Base-by-base conservation (phyloP, 53 echinoderm and acorn worm species). In the Holothuria scabra region DNA sequence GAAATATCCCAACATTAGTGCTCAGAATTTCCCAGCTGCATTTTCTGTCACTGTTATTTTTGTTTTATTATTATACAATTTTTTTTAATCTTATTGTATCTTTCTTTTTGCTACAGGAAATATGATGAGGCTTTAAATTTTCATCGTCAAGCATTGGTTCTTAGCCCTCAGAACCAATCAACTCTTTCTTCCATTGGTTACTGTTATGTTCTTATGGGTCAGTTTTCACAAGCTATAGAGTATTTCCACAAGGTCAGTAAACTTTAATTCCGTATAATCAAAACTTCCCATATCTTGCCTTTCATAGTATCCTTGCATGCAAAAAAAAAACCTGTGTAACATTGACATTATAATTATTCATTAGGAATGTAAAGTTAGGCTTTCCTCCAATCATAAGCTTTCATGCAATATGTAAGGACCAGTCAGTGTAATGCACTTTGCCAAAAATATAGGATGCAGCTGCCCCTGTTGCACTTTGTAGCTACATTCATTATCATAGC, bases 221-320 rank as follows among this genome's bases (percentile, higher is more conserved):
- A 96, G 64, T 96, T 96, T 84, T 80, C 87, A 48, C 88, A 68
- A 74, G 96, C 96, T 76, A 91, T 96, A 5, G 96, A 96, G 80
- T 96, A 96, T 82, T 96, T 96, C 65, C 96, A 96, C 78, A 96
- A 96, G 92, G 96, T 96, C 16, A 83, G 80, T 38, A 0, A 62
- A 13, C 20, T 28, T 2, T 6, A 4, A 28, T 31, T 31, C 13
- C 28, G 28, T 65, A 23, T 65, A 28, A 12, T n/a, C 16, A 4
- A 19, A 9, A 41, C 6, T 41, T 41, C 41, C 41, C 41, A 41
- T 41, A 8, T 41, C 7, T 0, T 5, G 41, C 7, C 41, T 41
- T 6, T 10, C 41, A 3, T 6, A 10, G 41, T 41, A 41, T 10
- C 41, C 41, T 41, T 41, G 7, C 41, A 41, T 41, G 2, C 7